Evolutionary conservation across 1,140 invertebrate genomes (phyloP).

Genomic region (Yoshiicerus persimilis): DNA sequence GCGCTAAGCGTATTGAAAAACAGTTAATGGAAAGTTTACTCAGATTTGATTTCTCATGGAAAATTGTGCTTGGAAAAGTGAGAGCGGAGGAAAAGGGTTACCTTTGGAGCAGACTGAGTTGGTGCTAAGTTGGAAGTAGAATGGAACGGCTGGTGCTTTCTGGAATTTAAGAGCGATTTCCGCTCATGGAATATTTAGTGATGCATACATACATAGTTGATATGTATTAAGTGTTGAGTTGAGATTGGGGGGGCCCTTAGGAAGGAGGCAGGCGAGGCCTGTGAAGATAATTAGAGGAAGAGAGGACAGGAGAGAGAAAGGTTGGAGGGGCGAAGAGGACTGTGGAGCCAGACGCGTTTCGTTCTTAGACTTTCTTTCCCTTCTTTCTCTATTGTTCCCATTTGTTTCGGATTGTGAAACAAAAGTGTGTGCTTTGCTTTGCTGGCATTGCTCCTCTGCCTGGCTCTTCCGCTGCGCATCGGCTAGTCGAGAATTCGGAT

Average conservation of each 20-base stretch:
- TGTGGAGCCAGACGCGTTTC: background rate
- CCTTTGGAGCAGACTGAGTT: too few relatives aligned
- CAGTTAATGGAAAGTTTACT: too few relatives aligned
- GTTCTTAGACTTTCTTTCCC: background rate
- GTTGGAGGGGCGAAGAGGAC: background rate
- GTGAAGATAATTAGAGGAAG: background rate
- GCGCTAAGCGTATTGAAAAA: too few relatives aligned
- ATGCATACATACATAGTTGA: background rate
- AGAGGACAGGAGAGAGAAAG: background rate
- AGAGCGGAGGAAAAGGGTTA: too few relatives aligned
- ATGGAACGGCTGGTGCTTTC: background rate
- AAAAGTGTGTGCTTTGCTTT: background rate
- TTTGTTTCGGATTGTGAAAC: background rate
- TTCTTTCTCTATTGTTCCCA: background rate
- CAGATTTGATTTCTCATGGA: too few relatives aligned
- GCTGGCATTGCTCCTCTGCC: background rate
- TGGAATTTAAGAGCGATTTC: background rate
- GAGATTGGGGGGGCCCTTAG: too few relatives aligned
- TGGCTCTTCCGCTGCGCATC: background rate
- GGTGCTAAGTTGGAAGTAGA: too few relatives aligned
- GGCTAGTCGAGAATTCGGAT: constrained; percentile 3
- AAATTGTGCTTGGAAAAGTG: too few relatives aligned
- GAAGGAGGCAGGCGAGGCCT: too few relatives aligned
- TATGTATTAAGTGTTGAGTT: background rate
- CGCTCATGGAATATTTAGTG: background rate